A percentile compares a stretch with the other conserved stretches of the same genome.
phyloP scores from a whole-genome alignment of 2,113 vertebrate genomes.

The Planiliza haematocheilus region DNA sequence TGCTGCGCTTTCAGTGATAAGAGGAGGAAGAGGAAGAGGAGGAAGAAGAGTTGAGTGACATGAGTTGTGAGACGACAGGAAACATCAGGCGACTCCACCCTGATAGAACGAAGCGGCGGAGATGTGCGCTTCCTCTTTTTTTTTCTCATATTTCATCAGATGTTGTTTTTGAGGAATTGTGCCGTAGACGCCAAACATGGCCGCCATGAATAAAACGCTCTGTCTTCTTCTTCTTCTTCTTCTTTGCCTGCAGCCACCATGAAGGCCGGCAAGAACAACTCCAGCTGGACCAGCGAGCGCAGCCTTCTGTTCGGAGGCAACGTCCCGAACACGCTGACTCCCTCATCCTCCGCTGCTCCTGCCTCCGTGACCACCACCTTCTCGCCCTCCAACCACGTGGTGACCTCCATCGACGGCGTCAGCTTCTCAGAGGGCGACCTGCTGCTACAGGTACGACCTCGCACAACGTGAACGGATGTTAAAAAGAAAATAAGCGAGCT shows the following conservation, averaged over 20 bases:
- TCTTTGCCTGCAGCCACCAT: slow-evolving; percentile 71
- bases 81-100: slow-evolving; percentile 57
- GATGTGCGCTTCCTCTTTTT: slow-evolving; percentile 39
- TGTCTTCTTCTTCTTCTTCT: not conserved
- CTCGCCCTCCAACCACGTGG: not conserved
- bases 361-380: not conserved
- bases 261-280: slow-evolving; percentile 60
- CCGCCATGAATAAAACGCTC: too few relatives aligned
- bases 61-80: slow-evolving; percentile 61
- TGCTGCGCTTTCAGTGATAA: slow-evolving; percentile 16
- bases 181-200: too few relatives aligned
- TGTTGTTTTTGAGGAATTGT: not conserved
- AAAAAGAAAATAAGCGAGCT: not conserved
- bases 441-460: slow-evolving; percentile 83
- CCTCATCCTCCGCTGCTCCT: not conserved
- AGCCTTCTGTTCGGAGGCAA: slow-evolving; percentile 54
- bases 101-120: slow-evolving; percentile 16
- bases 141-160: slow-evolving; percentile 1
- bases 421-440: slow-evolving; percentile 85
- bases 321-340: not conserved
- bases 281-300: slow-evolving; percentile 44
- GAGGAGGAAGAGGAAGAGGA: slow-evolving; percentile 42
- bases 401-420: slow-evolving; percentile 68
- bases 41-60: slow-evolving; percentile 28
- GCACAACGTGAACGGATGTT: not conserved